Conservation (phyloP, 2,888 invertebrate genomes). For the Drosophila maculinotata region DNA sequence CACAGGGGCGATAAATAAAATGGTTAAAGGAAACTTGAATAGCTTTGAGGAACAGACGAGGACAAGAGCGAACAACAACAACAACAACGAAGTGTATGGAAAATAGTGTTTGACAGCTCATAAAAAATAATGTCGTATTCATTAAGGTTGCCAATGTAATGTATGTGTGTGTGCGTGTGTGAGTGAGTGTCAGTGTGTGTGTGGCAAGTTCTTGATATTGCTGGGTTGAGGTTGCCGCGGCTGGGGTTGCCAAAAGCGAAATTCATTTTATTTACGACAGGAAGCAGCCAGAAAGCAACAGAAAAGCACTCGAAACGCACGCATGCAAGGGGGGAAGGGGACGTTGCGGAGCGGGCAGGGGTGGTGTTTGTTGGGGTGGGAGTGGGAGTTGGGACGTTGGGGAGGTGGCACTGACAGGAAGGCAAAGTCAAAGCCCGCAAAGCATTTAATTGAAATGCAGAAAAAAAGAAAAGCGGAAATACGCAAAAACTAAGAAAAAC, state of each 20-base stretch:
- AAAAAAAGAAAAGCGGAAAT: constrained; percentile 5
- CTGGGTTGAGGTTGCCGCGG: constrained; percentile 26
- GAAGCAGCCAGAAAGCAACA: constrained; percentile 69
- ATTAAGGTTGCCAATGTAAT: constrained; percentile 71
- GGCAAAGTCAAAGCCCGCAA: constrained; percentile 44
- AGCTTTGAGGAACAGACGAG: constrained; percentile 26
- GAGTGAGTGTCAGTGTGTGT: constrained; percentile 31
- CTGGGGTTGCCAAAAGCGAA: constrained; percentile 71
- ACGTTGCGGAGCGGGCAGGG: background rate
- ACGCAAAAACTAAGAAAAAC: constrained; percentile 42
- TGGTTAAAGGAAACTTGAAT: constrained; percentile 72
- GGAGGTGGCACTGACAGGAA: too few species aligned
- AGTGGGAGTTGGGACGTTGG: background rate
- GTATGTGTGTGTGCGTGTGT: constrained; percentile 27
- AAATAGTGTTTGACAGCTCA: constrained; percentile 82
- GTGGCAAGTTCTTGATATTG: constrained; percentile 45
- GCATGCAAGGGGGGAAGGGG: constrained; percentile 53
- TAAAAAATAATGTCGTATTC: constrained; percentile 81
- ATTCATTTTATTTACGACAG: constrained; percentile 78
- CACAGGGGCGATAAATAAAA: constrained; percentile 66
- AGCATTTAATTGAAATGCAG: constrained; percentile 67
- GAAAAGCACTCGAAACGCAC: constrained; percentile 72
- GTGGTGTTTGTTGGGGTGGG: background rate
- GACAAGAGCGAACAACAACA: constrained; percentile 29
- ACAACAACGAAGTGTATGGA: constrained; percentile 75